phyloP scores from a whole-genome alignment of 2,113 vertebrate genomes.

The Platichthys stellatus region DNA sequence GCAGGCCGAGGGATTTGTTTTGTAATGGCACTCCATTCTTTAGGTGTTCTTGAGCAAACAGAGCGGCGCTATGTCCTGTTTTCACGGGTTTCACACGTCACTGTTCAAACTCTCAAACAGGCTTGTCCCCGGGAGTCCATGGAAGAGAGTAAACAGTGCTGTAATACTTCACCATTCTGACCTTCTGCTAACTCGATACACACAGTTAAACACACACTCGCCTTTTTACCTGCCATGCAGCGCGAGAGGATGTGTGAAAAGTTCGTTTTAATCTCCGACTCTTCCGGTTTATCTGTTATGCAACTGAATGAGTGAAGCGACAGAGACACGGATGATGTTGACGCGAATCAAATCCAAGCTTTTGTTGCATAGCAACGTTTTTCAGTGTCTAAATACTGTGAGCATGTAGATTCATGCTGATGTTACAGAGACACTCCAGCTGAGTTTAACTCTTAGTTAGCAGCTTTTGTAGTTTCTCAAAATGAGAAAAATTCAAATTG shows the following conservation, averaged over 20 bases:
- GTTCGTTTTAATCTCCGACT: conserved; percentile 11
- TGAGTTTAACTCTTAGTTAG: background rate
- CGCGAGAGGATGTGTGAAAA: conserved; percentile 28
- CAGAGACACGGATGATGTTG: background rate
- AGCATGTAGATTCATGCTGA: conserved; percentile 3
- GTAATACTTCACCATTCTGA: conserved; percentile 73
- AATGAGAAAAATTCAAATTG: background rate
- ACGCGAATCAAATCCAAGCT: background rate
- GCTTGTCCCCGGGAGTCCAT: conserved; percentile 62
- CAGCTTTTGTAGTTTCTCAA: background rate
- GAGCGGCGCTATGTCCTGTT: conserved; percentile 75
- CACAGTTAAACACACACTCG: conserved; percentile 37
- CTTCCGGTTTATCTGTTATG: background rate
- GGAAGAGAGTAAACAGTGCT: conserved; percentile 73
- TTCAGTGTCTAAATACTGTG: background rate
- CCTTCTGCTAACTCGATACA: conserved; percentile 71
- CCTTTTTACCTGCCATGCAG: conserved; percentile 18
- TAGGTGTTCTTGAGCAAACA: conserved; percentile 78
- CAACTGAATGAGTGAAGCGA: background rate
- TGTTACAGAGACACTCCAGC: background rate
- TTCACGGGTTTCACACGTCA: conserved; percentile 78
- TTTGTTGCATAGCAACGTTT: background rate
- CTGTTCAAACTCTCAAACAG: conserved; percentile 80
- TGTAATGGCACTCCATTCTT: conserved; percentile 67
- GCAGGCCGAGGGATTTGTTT: conserved; percentile 70